Evolutionary conservation across 2,113 vertebrate genomes (phyloP).

Genomic region (Patagioenas fasciata): DNA sequence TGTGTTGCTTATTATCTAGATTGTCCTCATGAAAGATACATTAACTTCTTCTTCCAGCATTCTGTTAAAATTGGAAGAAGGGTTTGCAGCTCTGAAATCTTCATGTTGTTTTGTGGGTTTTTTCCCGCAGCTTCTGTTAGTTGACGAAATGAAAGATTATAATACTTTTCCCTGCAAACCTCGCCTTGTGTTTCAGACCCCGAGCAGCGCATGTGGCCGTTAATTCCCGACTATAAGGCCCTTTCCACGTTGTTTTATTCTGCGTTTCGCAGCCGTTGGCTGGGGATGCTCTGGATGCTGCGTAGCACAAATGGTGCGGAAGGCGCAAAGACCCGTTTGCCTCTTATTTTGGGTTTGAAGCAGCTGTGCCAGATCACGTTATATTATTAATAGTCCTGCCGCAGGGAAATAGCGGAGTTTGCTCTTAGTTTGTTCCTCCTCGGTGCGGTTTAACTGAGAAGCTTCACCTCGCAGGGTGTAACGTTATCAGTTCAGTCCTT

Average conservation of each 20-base stretch:
- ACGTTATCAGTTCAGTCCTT: not conserved
- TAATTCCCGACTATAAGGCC: not conserved
- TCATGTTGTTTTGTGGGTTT: not conserved
- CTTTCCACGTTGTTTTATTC: not conserved
- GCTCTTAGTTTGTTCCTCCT: not conserved
- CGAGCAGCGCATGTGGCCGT: accelerated
- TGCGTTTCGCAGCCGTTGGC: not conserved
- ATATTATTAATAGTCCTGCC: not conserved
- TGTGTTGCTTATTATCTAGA: conserved; percentile 60
- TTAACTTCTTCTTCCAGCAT: conserved; percentile 57
- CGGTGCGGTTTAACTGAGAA: too few species aligned
- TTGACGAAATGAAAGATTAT: not conserved
- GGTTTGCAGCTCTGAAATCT: conserved; percentile 26
- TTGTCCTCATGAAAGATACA: conserved; percentile 63
- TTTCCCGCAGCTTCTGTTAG: not conserved
- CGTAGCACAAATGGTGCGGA: not conserved
- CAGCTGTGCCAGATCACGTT: not conserved
- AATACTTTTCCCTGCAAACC: not conserved
- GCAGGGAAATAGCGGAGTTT: not conserved
- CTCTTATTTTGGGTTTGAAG: not conserved
- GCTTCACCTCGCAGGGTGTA: not conserved
- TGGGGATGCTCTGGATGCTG: not conserved
- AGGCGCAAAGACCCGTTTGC: not conserved
- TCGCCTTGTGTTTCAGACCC: not conserved
- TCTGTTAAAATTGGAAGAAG: conserved; percentile 60